A percentile compares a stretch with the other conserved stretches of the same genome.
These are phyloP conservation scores for Potamarius usumacintae DNA, from an alignment of 2,113 vertebrate genomes.

Conservation along the genomic window DNA sequence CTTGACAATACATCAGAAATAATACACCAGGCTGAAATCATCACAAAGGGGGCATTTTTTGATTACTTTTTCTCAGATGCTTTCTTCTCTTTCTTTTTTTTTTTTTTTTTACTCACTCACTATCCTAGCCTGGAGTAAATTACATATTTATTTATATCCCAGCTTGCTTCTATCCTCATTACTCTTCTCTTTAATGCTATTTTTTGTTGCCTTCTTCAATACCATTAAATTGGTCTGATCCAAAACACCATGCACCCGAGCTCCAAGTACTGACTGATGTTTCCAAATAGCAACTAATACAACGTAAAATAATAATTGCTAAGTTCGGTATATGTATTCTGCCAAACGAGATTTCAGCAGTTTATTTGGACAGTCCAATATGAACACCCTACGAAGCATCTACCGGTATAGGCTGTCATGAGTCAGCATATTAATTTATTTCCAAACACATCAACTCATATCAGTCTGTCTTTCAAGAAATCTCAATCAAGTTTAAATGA, in stretches of 20 bases:
- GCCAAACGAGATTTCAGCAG: background rate
- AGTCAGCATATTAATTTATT: background rate
- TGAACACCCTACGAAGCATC: background rate
- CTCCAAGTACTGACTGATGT: background rate
- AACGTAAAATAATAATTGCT: background rate
- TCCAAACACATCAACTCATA: background rate
- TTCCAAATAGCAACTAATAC: background rate
- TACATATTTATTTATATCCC: conserved; percentile 34
- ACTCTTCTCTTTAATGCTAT: background rate
- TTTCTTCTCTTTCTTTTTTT: background rate
- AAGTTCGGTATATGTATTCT: background rate
- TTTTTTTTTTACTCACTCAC: background rate
- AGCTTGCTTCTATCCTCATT: conserved; percentile 28
- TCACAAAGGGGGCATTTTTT: conserved; percentile 20
- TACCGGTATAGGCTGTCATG: background rate
- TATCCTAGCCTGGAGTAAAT: conserved; percentile 28
- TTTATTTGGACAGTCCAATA: background rate
- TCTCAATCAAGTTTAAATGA: background rate
- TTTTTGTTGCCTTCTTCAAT: conserved; percentile 13
- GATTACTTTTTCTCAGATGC: conserved; percentile 25
- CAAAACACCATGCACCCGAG: background rate
- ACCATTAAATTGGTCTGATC: background rate
- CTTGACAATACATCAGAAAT: conserved; percentile 46
- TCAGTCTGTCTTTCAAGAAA: background rate
- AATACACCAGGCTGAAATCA: conserved; percentile 39